These are phyloP conservation scores for Pimpla rufipes DNA, from an alignment of 2,888 invertebrate genomes.

Conservation along the genomic window DNA sequence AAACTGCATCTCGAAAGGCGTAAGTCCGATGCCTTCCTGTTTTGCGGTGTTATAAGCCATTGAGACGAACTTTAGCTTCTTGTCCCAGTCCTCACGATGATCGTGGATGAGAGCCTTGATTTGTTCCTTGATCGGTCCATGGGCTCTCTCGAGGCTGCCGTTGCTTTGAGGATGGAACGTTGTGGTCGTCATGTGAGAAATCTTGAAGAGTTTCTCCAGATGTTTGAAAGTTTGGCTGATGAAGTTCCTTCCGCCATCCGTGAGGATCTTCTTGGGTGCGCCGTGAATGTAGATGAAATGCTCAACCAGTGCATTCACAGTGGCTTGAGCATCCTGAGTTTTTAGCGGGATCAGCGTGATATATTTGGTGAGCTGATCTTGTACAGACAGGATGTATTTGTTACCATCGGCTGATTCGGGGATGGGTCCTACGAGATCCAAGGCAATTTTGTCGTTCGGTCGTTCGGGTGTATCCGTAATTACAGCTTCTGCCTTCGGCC, in stretches of 20 bases:
- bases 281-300: too few species aligned
- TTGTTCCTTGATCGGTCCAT: conserved; percentile 18
- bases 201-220: conserved; percentile 23
- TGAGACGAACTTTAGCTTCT: background rate
- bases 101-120: conserved; percentile 18
- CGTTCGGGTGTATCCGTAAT: conserved; percentile 7
- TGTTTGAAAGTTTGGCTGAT: conserved; percentile 15
- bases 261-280: too few species aligned
- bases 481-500: background rate
- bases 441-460: conserved; percentile 17
- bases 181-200: conserved; percentile 16
- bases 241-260: background rate
- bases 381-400: conserved; percentile 16
- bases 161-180: conserved; percentile 24
- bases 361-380: background rate
- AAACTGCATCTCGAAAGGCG: conserved; percentile 29
- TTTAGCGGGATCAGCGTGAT: background rate
- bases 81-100: conserved; percentile 1
- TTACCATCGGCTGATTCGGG: background rate
- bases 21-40: conserved; percentile 11
- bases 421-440: background rate
- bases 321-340: too few species aligned
- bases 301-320: too few species aligned
- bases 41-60: conserved; percentile 16
- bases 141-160: conserved; percentile 14